Percentiles rank a stretch among this genome's conserved stretches.
These are phyloP conservation scores for Mesorhabditis spiculigera DNA, from an alignment of 2,888 invertebrate species.

Conservation along the genomic window DNA sequence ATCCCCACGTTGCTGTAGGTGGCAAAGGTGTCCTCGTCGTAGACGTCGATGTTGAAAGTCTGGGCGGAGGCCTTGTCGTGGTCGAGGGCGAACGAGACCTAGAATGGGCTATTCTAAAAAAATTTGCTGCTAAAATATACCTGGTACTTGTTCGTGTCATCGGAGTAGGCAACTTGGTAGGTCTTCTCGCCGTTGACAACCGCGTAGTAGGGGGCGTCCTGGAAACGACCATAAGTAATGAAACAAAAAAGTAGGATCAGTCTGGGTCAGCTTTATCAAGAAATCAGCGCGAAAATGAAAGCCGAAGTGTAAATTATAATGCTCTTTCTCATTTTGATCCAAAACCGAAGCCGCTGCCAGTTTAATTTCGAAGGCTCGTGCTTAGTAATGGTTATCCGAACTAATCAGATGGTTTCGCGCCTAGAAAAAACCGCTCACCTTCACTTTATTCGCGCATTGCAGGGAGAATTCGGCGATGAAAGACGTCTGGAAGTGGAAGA, in stretches of 20 bases:
- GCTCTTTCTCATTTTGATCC: no score
- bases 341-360: no score
- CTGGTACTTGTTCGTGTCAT: conserved; percentile 75
- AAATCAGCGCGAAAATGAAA: no score
- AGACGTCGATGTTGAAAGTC: conserved; percentile 75
- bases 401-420: no score
- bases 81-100: conserved; percentile 87
- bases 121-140: conserved; percentile 7
- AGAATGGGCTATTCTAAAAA: neutral
- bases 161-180: conserved; percentile 77
- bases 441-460: conserved; percentile 68
- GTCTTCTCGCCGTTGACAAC: conserved; percentile 77
- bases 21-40: conserved; percentile 88
- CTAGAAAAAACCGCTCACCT: conserved; percentile 59
- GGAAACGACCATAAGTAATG: conserved; percentile 20
- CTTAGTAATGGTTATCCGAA: no score
- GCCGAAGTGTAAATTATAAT: no score
- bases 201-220: conserved; percentile 77
- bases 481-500: conserved; percentile 79
- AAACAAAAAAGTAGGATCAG: neutral
- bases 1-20: conserved; percentile 71
- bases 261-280: no score
- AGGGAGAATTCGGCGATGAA: conserved; percentile 85
- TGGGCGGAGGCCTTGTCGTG: conserved; percentile 78
- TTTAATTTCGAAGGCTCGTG: no score